Conservation (phyloP, 2,113 vertebrate genomes). For the Bubo scandiacus region DNA sequence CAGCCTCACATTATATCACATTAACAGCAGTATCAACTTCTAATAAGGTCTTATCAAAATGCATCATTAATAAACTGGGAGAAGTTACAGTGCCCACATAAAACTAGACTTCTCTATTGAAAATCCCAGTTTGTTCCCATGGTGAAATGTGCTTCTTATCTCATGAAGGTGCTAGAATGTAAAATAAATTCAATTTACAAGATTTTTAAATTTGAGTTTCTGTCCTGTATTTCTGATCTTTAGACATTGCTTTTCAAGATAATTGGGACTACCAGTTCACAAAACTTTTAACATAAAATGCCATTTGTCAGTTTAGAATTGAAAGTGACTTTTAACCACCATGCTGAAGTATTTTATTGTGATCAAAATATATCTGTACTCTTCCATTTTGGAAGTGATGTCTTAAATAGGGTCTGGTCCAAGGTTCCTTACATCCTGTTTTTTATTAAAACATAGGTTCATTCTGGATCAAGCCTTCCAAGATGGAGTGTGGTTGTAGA, state of each 20-base stretch:
- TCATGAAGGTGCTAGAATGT: not conserved
- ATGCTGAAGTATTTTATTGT: not conserved
- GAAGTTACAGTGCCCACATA: not conserved
- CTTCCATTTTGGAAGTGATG: not conserved
- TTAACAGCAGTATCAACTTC: not conserved
- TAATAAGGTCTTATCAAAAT: not conserved
- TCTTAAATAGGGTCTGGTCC: not conserved
- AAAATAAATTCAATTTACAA: not conserved
- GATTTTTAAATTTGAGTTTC: not conserved
- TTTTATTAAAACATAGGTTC: not conserved
- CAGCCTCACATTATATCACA: not conserved
- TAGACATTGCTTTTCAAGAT: not conserved
- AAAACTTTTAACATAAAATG: not conserved
- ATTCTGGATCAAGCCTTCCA: not conserved
- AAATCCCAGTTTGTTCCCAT: not conserved
- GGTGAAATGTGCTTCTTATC: not conserved
- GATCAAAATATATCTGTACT: not conserved
- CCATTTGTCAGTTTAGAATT: not conserved
- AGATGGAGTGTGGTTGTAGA: not conserved
- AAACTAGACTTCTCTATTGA: not conserved
- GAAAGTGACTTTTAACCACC: not conserved
- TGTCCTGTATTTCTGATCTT: not conserved
- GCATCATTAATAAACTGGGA: not conserved
- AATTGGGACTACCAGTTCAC: not conserved
- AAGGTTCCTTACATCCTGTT: not conserved